These are phyloP conservation scores for Gortyna flavago DNA, from an alignment of 2,888 invertebrate genomes.

Conservation along the genomic window DNA sequence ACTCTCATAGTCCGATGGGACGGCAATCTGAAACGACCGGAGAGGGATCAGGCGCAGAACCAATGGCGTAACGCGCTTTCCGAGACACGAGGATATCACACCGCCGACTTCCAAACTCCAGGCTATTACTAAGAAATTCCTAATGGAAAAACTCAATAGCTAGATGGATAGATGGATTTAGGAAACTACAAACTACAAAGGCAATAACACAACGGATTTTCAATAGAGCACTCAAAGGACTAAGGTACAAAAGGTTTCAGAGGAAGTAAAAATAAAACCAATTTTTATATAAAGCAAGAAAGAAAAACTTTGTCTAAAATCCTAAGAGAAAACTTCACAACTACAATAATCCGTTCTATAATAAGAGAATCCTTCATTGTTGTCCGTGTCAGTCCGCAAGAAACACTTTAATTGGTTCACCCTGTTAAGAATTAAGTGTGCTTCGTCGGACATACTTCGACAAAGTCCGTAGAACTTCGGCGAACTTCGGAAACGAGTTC, in stretches of 20 bases:
- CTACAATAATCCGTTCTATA: conserved; percentile 34
- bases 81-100: too few relatives aligned
- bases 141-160: too few relatives aligned
- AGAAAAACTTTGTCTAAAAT: not conserved
- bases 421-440: conserved; percentile 64
- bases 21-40: too few relatives aligned
- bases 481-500: conserved; percentile 66
- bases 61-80: too few relatives aligned
- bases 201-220: conserved; percentile 33
- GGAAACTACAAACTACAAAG: conserved; percentile 50
- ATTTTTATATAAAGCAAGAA: conserved; percentile 20
- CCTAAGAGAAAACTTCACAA: conserved; percentile 13
- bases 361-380: conserved; percentile 44
- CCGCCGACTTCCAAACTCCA: too few relatives aligned
- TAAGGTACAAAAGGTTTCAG: conserved; percentile 14
- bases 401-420: conserved; percentile 72
- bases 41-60: too few relatives aligned
- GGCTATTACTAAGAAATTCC: too few relatives aligned
- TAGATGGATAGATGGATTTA: conserved; percentile 6
- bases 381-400: conserved; percentile 44
- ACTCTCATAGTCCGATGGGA: too few relatives aligned
- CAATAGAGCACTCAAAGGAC: conserved; percentile 39
- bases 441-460: conserved; percentile 63
- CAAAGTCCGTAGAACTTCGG: conserved; percentile 61
- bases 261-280: conserved; percentile 10